A percentile compares a stretch with the other conserved stretches of the same genome.
Evolutionary conservation across 2,797 vertebrate genomes (phyloP).

Genomic region (Bradypodion ventrale): DNA sequence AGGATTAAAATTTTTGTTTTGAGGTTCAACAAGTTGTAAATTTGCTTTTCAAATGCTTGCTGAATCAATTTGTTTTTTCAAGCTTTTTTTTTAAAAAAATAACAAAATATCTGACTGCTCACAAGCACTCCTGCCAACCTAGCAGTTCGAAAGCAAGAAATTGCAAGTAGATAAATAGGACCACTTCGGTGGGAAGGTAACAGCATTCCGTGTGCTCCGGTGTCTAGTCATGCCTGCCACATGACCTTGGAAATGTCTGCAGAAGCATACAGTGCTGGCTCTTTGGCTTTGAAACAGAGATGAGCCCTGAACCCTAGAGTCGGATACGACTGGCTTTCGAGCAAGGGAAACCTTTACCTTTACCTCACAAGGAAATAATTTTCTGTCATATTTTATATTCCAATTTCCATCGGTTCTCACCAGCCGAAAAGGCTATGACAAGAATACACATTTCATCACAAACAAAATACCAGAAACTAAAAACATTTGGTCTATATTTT

Average conservation of each 20-base stretch:
- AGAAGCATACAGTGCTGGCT: no score
- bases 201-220: no score
- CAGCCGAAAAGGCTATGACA: background rate
- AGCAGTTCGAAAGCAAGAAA: no score
- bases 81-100: background rate
- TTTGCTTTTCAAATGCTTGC: constrained; percentile 6
- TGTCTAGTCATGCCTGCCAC: no score
- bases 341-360: no score
- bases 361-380: background rate
- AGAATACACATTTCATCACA: background rate
- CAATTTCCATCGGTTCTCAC: background rate
- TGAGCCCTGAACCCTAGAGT: no score
- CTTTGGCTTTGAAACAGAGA: no score
- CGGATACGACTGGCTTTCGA: no score
- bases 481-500: background rate
- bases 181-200: no score
- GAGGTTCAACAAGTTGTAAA: background rate
- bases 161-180: no score
- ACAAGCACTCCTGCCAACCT: no score
- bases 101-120: background rate
- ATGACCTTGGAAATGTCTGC: no score
- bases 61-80: constrained; percentile 1
- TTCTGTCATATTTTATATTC: background rate
- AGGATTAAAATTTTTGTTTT: background rate
- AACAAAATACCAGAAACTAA: background rate